A percentile compares a stretch with the other conserved stretches of the same genome.
Conservation (phyloP, 2,113 vertebrate species). For the Paralichthys olivaceus region DNA sequence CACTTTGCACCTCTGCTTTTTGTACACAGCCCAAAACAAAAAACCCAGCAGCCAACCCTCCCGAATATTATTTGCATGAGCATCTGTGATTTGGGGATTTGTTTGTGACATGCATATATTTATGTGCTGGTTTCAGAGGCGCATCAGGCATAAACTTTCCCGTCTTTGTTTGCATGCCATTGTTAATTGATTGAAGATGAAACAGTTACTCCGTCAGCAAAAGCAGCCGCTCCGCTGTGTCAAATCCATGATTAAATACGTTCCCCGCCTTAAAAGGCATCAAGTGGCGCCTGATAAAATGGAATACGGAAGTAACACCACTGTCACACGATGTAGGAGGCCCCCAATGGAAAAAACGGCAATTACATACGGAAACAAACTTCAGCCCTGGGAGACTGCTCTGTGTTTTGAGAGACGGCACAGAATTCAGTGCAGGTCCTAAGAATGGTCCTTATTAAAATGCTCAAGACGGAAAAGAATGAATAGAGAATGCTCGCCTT, state of each 20-base stretch:
- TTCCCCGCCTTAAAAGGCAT: conserved; percentile 31
- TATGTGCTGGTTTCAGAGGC: conserved; percentile 33
- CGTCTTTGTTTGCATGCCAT: conserved; percentile 53
- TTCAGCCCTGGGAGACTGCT: conserved; percentile 47
- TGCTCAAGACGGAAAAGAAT: conserved; percentile 45
- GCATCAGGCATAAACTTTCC: conserved; percentile 17
- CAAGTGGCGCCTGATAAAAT: conserved; percentile 59
- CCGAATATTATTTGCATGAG: conserved; percentile 22
- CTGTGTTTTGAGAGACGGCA: conserved; percentile 10
- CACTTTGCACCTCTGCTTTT: conserved; percentile 27
- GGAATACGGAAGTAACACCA: conserved; percentile 54
- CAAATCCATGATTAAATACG: conserved; percentile 63
- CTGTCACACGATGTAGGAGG: conserved; percentile 38
- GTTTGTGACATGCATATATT: conserved; percentile 44
- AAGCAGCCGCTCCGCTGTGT: conserved; percentile 39
- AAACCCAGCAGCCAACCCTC: background rate
- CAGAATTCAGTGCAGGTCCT: conserved; percentile 27
- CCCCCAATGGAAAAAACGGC: conserved; percentile 33
- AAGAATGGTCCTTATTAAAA: conserved; percentile 63
- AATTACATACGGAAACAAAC: conserved; percentile 61
- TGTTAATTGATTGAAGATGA: conserved; percentile 69
- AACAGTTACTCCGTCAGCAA: conserved; percentile 33
- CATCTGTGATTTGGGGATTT: conserved; percentile 28
- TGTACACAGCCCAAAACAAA: background rate
- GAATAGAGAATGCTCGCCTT: conserved; percentile 48